Conservation (phyloP, 1,140 invertebrate species). For the Hycleus cichorii region DNA sequence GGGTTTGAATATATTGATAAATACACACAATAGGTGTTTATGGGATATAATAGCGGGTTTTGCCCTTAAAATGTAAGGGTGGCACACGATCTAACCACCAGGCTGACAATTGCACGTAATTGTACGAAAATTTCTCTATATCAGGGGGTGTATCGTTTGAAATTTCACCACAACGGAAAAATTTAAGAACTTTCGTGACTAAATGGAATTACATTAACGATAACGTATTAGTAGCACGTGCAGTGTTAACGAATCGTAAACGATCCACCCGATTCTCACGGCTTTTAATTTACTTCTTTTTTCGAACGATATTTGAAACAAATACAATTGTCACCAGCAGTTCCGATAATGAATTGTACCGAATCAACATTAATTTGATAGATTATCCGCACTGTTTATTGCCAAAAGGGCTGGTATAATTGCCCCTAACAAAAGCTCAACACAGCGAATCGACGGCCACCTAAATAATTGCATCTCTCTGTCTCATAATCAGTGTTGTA, state of each 20-base stretch:
- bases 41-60: conserved; percentile 16
- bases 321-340: too few relatives aligned
- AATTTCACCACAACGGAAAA: too few relatives aligned
- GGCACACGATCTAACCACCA: conserved; percentile 14
- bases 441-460: too few relatives aligned
- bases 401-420: conserved; percentile 32
- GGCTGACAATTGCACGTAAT: conserved; percentile 11
- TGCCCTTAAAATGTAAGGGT: conserved; percentile 18
- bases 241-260: too few relatives aligned
- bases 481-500: too few relatives aligned
- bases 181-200: too few relatives aligned
- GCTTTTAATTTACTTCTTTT: too few relatives aligned
- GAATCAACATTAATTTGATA: conserved; percentile 38
- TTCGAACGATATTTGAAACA: too few relatives aligned
- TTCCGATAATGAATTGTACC: conserved; percentile 1
- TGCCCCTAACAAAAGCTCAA: conserved; percentile 26
- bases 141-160: not conserved
- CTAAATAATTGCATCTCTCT: too few relatives aligned
- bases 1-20: conserved; percentile 1
- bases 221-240: too few relatives aligned
- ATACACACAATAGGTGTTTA: conserved; percentile 12
- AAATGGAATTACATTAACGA: too few relatives aligned
- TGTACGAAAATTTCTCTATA: conserved; percentile 1
- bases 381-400: conserved; percentile 40
- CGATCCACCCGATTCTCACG: too few relatives aligned